A percentile compares a stretch with the other conserved stretches of the same genome.
These are phyloP conservation scores for Drosophila fulvimacula DNA, from an alignment of 2,888 invertebrate genomes.

Conservation along the genomic window DNA sequence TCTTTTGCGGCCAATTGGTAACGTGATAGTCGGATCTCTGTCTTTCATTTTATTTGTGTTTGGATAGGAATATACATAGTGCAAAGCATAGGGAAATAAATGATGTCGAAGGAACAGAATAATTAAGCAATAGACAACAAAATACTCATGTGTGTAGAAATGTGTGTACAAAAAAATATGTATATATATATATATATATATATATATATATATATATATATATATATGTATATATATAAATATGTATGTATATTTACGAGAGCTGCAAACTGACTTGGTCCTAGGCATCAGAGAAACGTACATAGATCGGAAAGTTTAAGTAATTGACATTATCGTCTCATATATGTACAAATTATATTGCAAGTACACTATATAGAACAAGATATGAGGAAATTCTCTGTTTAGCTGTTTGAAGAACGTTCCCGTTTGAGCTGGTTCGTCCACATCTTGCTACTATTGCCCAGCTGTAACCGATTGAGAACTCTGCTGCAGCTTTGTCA, in stretches of 20 bases:
- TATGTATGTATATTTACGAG: neutral
- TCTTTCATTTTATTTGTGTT: constrained; percentile 6
- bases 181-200: neutral
- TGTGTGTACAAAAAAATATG: neutral
- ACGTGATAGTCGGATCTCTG: constrained; percentile 13
- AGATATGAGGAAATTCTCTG: neutral
- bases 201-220: neutral
- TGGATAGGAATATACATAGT: constrained; percentile 26
- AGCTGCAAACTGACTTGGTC: neutral
- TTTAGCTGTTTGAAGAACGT: neutral
- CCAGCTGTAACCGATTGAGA: neutral
- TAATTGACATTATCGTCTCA: neutral
- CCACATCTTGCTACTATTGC: neutral
- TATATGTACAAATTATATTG: too few species aligned
- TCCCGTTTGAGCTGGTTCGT: too few species aligned
- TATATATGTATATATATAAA: neutral
- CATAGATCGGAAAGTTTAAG: neutral
- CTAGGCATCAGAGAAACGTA: neutral
- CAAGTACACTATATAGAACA: too few species aligned
- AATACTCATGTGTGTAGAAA: constrained; percentile 9
- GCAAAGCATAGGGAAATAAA: constrained; percentile 38
- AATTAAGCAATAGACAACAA: constrained; percentile 26
- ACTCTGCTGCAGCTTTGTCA: neutral
- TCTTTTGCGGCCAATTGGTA: constrained; percentile 15
- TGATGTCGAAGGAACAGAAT: constrained; percentile 1